A percentile compares a stretch with the other conserved stretches of the same genome.
phyloP scores from a whole-genome alignment of 2,888 invertebrate genomes.

The Aphodius sticticus region DNA sequence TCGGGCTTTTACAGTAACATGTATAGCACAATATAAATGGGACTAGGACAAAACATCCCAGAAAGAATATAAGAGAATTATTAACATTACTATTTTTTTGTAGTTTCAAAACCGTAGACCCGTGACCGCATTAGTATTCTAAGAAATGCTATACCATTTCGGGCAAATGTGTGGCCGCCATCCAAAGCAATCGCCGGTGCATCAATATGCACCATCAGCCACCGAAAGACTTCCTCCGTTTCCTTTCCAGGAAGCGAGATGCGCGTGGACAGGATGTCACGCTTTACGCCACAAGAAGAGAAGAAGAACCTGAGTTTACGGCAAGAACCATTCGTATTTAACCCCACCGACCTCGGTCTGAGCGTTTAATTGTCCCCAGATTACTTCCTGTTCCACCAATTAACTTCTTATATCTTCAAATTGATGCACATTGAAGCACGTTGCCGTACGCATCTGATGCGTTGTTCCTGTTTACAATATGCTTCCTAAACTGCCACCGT shows the following conservation, averaged over 20 bases:
- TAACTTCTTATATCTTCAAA: background rate
- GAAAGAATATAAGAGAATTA: too few relatives aligned
- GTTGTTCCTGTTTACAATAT: background rate
- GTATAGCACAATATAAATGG: too few relatives aligned
- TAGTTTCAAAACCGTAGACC: background rate
- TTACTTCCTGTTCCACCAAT: background rate
- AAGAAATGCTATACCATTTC: background rate
- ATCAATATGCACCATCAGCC: slow-evolving; percentile 51
- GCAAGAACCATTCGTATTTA: background rate
- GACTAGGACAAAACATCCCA: too few relatives aligned
- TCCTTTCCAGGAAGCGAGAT: slow-evolving; percentile 58
- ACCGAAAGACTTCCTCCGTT: slow-evolving; percentile 52
- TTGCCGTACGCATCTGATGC: background rate
- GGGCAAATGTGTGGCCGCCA: background rate
- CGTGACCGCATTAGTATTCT: background rate
- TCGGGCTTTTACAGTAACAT: too few relatives aligned
- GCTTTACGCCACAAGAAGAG: slow-evolving; percentile 37
- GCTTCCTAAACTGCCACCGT: background rate
- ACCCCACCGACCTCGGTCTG: background rate
- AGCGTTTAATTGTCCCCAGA: background rate
- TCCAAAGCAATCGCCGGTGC: slow-evolving; percentile 31
- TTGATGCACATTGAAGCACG: background rate
- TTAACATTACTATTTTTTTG: too few relatives aligned
- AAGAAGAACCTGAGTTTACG: background rate
- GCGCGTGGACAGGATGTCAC: slow-evolving; percentile 58